Evolutionary conservation across 2,797 vertebrate genomes (phyloP), one percentile per base, ranked within the genome.

Genomic region (Eulemur mongoz): DNA sequence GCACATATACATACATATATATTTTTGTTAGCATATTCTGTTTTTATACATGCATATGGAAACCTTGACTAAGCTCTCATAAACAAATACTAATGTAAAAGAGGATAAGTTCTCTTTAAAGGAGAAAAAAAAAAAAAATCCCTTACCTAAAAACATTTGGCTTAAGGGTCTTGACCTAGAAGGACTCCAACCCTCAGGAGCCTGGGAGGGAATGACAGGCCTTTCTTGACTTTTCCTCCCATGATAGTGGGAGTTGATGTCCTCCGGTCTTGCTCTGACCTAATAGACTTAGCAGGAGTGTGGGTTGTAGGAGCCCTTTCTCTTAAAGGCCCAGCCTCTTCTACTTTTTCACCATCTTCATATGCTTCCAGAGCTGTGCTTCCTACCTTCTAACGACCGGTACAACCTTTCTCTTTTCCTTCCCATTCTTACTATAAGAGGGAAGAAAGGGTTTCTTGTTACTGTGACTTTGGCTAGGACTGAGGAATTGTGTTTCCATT

Each of bases 11-110:
- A n/a, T n/a, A 3, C 30, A 13, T 38, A 17, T 32, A 40, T 70
- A 38, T 38, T 69, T 82, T 89, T 40, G 13, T 89, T 43, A 72
- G 20, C 27, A 69, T 40, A 32, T 61, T 70, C 52, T 79, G 18
- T 83, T 96, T 79, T 91, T 79, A 78, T 17, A 63, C 13, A 57
- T 87, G 8, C 6, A 18, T 82, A 32, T 92, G 52, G 79, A 96
- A 93, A 13, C 45, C 30, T 83, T 91, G 61, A 81, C 5, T 83
- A 35, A 95, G 25, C 67, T 95, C 23, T 96, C n/a, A 40, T 88
- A 48, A 91, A 82, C 20, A 94, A 94, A 52, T 59, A n/a, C 9
- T 57, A 57, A 57, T 25, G 54, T 0, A 75, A 83, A 95, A 95
- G 72, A 86, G 54, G 35, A 72, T 54, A 43, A 52, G 0, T 92